Evolutionary conservation across 2,888 invertebrate species (phyloP).

Genomic region (Mylabris sibirica): DNA sequence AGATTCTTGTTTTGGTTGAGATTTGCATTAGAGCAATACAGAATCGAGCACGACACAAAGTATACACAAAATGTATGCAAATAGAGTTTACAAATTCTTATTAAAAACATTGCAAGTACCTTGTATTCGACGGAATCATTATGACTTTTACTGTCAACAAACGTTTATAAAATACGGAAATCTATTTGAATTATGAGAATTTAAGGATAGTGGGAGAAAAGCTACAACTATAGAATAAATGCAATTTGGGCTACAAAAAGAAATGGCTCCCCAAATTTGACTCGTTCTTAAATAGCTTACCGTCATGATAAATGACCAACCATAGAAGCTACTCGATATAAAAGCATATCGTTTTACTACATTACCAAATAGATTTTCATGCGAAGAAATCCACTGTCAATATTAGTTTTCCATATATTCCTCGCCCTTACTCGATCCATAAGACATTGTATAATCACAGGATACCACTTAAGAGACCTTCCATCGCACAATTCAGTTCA

Average conservation of each 20-base stretch:
- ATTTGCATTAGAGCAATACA: too few species aligned
- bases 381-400: conserved; percentile 32
- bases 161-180: background rate
- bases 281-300: conserved; percentile 24
- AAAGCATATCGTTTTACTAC: conserved; percentile 35
- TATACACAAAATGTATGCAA: too few species aligned
- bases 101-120: too few species aligned
- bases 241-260: too few species aligned
- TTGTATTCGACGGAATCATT: background rate
- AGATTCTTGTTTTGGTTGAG: too few species aligned
- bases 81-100: too few species aligned
- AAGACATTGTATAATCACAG: background rate
- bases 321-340: conserved; percentile 31
- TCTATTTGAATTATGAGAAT: background rate
- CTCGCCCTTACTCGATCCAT: background rate
- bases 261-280: conserved; percentile 1
- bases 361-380: conserved; percentile 33
- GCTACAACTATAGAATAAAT: background rate
- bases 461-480: background rate
- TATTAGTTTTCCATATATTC: conserved; percentile 29
- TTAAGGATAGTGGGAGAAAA: too few species aligned
- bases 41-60: too few species aligned
- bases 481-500: background rate
- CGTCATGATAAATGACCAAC: conserved; percentile 28
- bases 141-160: background rate